Conservation (phyloP, 2,888 invertebrate genomes). For the Oscheius myriophilus region DNA sequence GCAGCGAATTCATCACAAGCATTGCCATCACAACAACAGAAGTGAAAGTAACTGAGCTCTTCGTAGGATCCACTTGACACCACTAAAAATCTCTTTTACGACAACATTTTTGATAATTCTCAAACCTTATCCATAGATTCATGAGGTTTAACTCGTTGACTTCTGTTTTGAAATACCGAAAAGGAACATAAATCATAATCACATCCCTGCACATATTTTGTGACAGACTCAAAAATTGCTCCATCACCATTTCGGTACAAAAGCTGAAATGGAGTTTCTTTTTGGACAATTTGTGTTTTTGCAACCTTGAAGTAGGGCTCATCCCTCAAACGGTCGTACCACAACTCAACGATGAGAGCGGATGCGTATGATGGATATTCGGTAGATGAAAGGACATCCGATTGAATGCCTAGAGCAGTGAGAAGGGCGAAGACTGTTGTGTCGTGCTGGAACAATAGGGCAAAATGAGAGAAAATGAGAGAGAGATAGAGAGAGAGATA, state of each 20-base stretch:
- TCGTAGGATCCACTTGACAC: too few species aligned
- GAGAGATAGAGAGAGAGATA: too few species aligned
- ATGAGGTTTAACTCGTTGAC: conserved; percentile 29
- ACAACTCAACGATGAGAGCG: conserved; percentile 51
- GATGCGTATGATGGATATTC: conserved; percentile 55
- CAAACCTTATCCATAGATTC: neutral
- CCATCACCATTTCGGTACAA: conserved; percentile 41
- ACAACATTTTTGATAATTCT: too few species aligned
- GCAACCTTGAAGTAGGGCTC: conserved; percentile 43
- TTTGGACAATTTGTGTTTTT: too few species aligned
- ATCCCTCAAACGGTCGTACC: conserved; percentile 31
- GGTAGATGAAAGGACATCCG: conserved; percentile 35
- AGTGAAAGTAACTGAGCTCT: too few species aligned
- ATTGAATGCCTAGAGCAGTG: conserved; percentile 45
- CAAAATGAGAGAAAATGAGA: too few species aligned
- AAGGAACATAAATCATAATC: conserved; percentile 36
- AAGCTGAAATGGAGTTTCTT: conserved; percentile 40
- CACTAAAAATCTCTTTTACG: too few species aligned
- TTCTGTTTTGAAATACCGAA: conserved; percentile 28
- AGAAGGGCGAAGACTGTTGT: conserved; percentile 54
- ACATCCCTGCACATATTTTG: conserved; percentile 38
- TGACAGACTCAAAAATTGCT: conserved; percentile 32
- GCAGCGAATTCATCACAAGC: too few species aligned
- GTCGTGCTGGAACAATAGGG: conserved; percentile 55
- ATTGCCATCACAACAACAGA: too few species aligned